A percentile compares a stretch with the other conserved stretches of the same genome.
These are phyloP conservation scores for Diadema setosum DNA, from an alignment of 35 echinoderm and acorn worm genomes.

Conservation along the genomic window DNA sequence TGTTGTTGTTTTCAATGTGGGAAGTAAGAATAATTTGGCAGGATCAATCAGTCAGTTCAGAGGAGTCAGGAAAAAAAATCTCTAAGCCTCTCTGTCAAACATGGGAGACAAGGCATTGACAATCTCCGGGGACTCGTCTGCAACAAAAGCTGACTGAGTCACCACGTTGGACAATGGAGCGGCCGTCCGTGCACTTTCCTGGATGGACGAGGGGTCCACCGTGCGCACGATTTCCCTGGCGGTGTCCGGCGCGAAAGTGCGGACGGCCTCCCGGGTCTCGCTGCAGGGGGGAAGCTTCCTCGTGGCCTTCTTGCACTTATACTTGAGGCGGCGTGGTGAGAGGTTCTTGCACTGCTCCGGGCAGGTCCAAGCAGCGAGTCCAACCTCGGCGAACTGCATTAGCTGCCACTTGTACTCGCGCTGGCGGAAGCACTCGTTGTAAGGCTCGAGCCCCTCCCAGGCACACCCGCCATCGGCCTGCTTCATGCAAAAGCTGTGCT, in stretches of 20 bases:
- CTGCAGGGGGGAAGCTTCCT: not conserved
- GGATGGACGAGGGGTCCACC: not conserved
- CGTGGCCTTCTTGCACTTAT: slow-evolving; percentile 13
- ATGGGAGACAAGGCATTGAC: not conserved
- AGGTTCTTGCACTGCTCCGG: slow-evolving; percentile 6
- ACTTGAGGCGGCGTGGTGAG: not conserved
- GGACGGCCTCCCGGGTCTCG: not conserved
- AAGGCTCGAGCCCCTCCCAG: slow-evolving; percentile 14
- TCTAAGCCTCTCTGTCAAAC: no score
- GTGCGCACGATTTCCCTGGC: not conserved
- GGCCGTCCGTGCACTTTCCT: not conserved
- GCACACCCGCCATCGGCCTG: slow-evolving; percentile 1
- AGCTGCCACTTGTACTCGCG: slow-evolving; percentile 36
- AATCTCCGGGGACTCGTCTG: not conserved
- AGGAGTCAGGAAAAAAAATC: no score
- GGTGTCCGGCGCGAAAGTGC: not conserved
- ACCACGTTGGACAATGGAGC: no score
- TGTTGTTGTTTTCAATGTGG: no score
- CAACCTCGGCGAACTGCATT: not conserved
- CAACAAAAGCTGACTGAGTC: no score
- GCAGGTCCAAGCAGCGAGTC: slow-evolving; percentile 15
- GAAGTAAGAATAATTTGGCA: no score
- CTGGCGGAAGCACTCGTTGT: slow-evolving; percentile 36
- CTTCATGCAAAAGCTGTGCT: not conserved
- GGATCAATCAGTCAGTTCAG: no score